Evolutionary conservation across 2,797 vertebrate species (phyloP), one percentile per base, ranked within the genome.

Genomic region (Lutra lutra): DNA sequence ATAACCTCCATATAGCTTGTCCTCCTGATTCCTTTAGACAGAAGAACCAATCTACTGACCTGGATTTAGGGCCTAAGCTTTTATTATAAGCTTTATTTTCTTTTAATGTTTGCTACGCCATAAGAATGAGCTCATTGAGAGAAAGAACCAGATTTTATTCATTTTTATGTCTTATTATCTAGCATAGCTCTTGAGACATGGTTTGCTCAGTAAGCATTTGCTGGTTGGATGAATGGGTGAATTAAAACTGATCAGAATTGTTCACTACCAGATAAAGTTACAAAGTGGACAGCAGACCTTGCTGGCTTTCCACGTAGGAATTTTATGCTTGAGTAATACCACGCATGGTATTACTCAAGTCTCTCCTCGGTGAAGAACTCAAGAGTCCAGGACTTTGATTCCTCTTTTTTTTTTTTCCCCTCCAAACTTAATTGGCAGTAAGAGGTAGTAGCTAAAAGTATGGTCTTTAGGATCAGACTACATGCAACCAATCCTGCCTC

Each of bases 61-160:
- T 62, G 75, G 25, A 17, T 95, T 91, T 91, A 66, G 25, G 77
- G 58, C 68, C n/a, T 82, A n/a, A 83, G 20, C 3, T 70, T 83
- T 51, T 91, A 60, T 58, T 93, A n/a, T 66, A 78, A 86, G 27
- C 11, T 68, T 92, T 56, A 83, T 27, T 43, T 86, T 79, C 46
- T 82, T 91, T 80, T 70, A 70, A 77, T 43, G 4, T 79, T 72
- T 95, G 10, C 15, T 38, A 70, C 0, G 17, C 3, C 10, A 38
- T 90, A 80, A 94, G 23, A 90, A 94, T 90, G 72, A 93, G 21
- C 38, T 86, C 4, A 35, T 72, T 89, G 32, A 82, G 25, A 88
- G 18, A 93, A 88, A 13, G n/a, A 35, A 75, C 40, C 79, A 32
- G 7, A 1, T 62, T 80, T 85, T 46, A 46, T 82, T 73, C 4